A percentile compares a stretch with the other conserved stretches of the same genome.
These are phyloP conservation scores for Parazoanthus atlanticus DNA, from an alignment of 92 coral and sea anemone genomes.

Conservation along the genomic window DNA sequence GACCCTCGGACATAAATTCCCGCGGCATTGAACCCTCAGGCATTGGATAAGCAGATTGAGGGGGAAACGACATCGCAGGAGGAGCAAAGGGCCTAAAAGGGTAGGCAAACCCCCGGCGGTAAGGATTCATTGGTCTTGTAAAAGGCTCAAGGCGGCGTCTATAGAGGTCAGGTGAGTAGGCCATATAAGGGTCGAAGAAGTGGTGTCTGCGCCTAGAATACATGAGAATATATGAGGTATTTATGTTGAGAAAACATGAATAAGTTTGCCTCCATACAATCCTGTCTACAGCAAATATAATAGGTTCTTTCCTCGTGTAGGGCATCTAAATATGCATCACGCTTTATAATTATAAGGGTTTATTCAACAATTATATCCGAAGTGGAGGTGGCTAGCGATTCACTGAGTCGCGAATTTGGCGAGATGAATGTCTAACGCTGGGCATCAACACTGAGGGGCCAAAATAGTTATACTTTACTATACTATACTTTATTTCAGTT, in stretches of 20 bases:
- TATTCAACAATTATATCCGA: too few species aligned
- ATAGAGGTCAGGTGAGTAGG: slow-evolving; percentile 32
- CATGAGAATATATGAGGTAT: neutral
- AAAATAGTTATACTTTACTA: too few species aligned
- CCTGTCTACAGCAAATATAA: too few species aligned
- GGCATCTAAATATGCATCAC: too few species aligned
- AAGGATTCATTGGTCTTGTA: slow-evolving; percentile 18
- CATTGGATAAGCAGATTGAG: slow-evolving; percentile 38
- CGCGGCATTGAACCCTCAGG: slow-evolving; percentile 46
- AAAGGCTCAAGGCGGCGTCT: slow-evolving; percentile 18
- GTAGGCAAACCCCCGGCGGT: slow-evolving; percentile 23
- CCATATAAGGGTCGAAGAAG: slow-evolving; percentile 31
- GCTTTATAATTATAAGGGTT: too few species aligned
- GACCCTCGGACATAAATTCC: slow-evolving; percentile 57
- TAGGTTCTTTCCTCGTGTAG: too few species aligned
- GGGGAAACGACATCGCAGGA: slow-evolving; percentile 37
- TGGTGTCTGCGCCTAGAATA: slow-evolving; percentile 28
- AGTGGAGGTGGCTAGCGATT: too few species aligned
- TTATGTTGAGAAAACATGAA: neutral
- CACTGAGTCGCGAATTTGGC: too few species aligned
- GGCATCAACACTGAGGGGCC: too few species aligned
- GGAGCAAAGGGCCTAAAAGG: slow-evolving; percentile 37
- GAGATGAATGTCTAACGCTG: too few species aligned
- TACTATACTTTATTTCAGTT: too few species aligned
- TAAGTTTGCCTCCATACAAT: too few species aligned